Conservation (phyloP, 1,140 invertebrate species). For the Bathynomus jamesi region DNA sequence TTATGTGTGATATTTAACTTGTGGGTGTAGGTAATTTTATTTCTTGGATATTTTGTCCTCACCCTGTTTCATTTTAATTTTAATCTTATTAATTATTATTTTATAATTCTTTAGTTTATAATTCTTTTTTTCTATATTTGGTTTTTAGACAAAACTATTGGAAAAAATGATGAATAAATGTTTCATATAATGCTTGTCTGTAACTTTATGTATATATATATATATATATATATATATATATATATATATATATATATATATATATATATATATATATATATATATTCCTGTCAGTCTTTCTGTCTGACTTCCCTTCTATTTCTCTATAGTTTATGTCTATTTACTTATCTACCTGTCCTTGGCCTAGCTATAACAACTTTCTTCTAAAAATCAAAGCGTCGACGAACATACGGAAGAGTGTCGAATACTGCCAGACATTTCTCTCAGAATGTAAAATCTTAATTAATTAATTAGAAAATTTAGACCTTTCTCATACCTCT, state of each 20-base stretch:
- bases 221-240: conserved; percentile 6
- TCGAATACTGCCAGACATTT: too few relatives aligned
- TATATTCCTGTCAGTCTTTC: not conserved
- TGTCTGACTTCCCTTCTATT: not conserved
- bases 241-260: not conserved
- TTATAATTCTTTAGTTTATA: not conserved
- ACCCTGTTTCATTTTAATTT: not conserved
- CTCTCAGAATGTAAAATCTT: too few relatives aligned
- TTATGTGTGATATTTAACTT: too few relatives aligned
- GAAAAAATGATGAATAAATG: not conserved
- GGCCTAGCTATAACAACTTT: too few relatives aligned
- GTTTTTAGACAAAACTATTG: not conserved
- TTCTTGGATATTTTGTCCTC: not conserved
- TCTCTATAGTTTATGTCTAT: not conserved
- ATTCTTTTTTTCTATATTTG: not conserved
- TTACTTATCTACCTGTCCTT: too few relatives aligned
- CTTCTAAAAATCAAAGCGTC: too few relatives aligned
- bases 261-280: conserved; percentile 5
- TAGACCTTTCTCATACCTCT: too few relatives aligned
- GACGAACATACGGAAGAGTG: too few relatives aligned
- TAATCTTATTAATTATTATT: not conserved
- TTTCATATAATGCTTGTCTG: not conserved
- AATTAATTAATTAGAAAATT: too few relatives aligned
- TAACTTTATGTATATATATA: conserved; percentile 10
- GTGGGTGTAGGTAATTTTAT: not conserved